Evolutionary conservation across 1,140 invertebrate genomes (phyloP).

Genomic region (Cydia amplana): DNA sequence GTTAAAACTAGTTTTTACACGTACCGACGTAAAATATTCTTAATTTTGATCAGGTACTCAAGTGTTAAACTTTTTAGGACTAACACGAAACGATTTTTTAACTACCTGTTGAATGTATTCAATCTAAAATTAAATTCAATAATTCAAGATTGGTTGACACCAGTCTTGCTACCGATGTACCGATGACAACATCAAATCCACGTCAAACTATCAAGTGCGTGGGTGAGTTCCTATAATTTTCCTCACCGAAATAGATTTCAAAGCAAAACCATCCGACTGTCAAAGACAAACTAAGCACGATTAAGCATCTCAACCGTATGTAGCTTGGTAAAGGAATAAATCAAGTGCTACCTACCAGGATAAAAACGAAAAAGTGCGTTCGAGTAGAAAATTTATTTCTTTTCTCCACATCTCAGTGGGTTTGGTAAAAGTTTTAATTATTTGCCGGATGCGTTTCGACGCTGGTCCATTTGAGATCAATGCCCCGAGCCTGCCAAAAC

Average conservation of each 20-base stretch:
- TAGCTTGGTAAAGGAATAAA: conserved; percentile 54
- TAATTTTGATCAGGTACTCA: not conserved
- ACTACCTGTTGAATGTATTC: no score
- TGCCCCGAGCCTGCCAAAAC: conserved; percentile 42
- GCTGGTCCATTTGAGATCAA: conserved; percentile 54
- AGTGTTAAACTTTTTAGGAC: not conserved
- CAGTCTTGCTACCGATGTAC: not conserved
- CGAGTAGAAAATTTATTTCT: conserved; percentile 70
- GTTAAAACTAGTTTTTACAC: no score
- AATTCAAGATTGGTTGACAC: not conserved
- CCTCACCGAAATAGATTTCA: conserved; percentile 37
- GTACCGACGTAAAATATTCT: no score
- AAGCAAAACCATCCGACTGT: conserved; percentile 41
- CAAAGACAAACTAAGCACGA: conserved; percentile 15
- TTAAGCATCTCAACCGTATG: conserved; percentile 38
- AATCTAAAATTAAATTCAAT: not conserved
- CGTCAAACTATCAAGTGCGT: conserved; percentile 11
- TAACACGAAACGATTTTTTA: not conserved
- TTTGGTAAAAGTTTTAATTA: conserved; percentile 72
- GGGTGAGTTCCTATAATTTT: not conserved
- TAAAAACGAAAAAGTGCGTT: conserved; percentile 68
- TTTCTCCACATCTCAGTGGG: conserved; percentile 62
- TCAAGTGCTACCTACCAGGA: conserved; percentile 54
- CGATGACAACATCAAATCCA: conserved; percentile 7
- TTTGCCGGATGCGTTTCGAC: conserved; percentile 59